Evolutionary conservation across 2,113 vertebrate genomes (phyloP), one percentile per base, ranked within the genome.

Genomic region (Ammospiza caudacuta): DNA sequence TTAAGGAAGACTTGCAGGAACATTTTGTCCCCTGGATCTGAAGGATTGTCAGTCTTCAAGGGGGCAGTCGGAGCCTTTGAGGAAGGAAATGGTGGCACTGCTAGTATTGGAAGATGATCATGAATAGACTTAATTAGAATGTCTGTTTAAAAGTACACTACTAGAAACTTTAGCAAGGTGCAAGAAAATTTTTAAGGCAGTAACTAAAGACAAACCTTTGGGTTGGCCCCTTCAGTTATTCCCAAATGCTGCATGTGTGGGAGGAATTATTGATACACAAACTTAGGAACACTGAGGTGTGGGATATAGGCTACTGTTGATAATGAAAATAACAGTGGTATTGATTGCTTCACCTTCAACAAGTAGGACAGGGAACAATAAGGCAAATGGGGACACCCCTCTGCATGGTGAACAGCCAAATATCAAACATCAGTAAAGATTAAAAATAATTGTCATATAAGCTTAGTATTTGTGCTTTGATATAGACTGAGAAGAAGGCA

Each of bases 201-300:
- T 88, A 84, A 91, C n/a, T 94, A 52, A 89, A 88, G 69, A 85
- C 20, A 91, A 59, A 73, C 28, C 44, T 91, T 84, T 51, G 73
- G 39, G 47, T 35, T 81, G 25, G 88, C 93, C 79, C 70, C 88
- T 97, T 78, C 39, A 70, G 6, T 80, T 92, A 19, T 74, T 96
- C 87, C 94, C 88, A 96, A 73, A 47, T 37, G 51, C 69, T 94
- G 49, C 44, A 12, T 9, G 3, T 47, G 74, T 87, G 87, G 37
- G 66, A 80, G 49, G 64, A 88, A 94, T 77, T 95, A 92, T 39
- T 97, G 91, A 77, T 96, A 95, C 81, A 92, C 86, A 97, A 95
- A 64, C 76, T 93, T 89, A 84, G 80, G 68, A 96, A 37, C 52
- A 79, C 29, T 52, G 43, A 87, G 61, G 57, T 92, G 57, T 89